Evolutionary conservation across 1,140 invertebrate species (phyloP).

Genomic region (Heliconius nattereri): DNA sequence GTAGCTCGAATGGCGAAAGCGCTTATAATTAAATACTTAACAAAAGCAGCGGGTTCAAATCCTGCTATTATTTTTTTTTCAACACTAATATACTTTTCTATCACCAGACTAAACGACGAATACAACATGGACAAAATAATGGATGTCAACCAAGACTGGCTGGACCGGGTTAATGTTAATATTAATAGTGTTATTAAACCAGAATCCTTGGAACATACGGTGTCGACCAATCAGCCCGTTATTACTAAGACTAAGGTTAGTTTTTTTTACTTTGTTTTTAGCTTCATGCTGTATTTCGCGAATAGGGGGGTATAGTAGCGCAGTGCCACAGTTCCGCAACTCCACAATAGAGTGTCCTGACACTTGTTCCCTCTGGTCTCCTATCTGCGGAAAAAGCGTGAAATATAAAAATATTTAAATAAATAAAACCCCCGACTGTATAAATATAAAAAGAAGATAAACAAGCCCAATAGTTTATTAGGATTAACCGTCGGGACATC

Average conservation of each 20-base stretch:
- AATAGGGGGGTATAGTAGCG: background rate
- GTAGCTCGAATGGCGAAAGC: too few relatives aligned
- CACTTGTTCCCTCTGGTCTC: too few relatives aligned
- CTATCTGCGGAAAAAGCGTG: too few relatives aligned
- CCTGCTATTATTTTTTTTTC: background rate
- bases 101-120: constrained; percentile 53
- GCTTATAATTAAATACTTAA: too few relatives aligned
- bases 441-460: too few relatives aligned
- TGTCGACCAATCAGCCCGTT: constrained; percentile 48
- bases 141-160: constrained; percentile 56
- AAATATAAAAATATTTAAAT: too few relatives aligned
- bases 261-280: background rate
- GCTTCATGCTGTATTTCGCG: background rate
- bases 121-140: constrained; percentile 57
- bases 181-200: constrained; percentile 46
- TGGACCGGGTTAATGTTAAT: constrained; percentile 62
- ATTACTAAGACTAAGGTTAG: constrained; percentile 61
- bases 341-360: too few relatives aligned
- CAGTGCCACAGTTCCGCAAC: too few relatives aligned
- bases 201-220: background rate
- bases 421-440: too few relatives aligned
- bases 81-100: background rate
- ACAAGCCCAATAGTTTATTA: too few relatives aligned
- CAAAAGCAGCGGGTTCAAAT: background rate
- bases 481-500: too few relatives aligned